Evolutionary conservation across 2,888 invertebrate genomes (phyloP), one percentile per base, ranked within the genome.

Genomic region (Macroteleia sp.): DNA sequence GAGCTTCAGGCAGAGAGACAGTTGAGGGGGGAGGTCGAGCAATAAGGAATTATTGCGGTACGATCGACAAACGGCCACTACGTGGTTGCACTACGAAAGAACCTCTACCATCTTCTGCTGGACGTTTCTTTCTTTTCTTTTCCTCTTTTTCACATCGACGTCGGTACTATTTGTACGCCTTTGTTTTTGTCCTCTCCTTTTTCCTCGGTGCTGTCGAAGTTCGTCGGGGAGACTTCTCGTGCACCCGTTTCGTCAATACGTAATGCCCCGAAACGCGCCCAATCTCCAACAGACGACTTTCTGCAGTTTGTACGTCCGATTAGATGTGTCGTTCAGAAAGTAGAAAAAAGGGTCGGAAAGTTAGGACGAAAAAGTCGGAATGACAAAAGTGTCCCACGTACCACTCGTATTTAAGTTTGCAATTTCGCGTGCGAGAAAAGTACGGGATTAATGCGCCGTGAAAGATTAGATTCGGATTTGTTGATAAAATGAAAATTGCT

Each of bases 41-140:
- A 91, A 91, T 91, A 91, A 91, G 90, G 88, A 91, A 91, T 91
- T 91, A 91, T 91, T 91, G 91, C 90, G 91, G 91, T 89, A 88
- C 90, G 89, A 90, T 91, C 90, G 91, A 91, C 91, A 91, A 91
- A 91, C 91, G 90, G 90, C 90, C 85, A 86, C 86, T 90, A 91
- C 91, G 91, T 91, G 91, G 90, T 85, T 84, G 87, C 84, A 90
- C 89, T 91, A 87, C 89, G 82, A 84, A 90, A 87, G 81, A 86
- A 83, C 85, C 77, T 82, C 80, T 64, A 77, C 79, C 79, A 70
- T 81, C 80, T 81, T 80, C 67, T 56, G 75, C 80, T 79, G 77
- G 70, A 70, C 70, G 25, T n/a, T 6, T 36, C 14, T 12, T 20
- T 32, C 36, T 36, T 46, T 77, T 42, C 59, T 70, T 57, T 59